Base-by-base conservation (phyloP, 2,888 invertebrate genomes). In the Meiosimyza decipiens region DNA sequence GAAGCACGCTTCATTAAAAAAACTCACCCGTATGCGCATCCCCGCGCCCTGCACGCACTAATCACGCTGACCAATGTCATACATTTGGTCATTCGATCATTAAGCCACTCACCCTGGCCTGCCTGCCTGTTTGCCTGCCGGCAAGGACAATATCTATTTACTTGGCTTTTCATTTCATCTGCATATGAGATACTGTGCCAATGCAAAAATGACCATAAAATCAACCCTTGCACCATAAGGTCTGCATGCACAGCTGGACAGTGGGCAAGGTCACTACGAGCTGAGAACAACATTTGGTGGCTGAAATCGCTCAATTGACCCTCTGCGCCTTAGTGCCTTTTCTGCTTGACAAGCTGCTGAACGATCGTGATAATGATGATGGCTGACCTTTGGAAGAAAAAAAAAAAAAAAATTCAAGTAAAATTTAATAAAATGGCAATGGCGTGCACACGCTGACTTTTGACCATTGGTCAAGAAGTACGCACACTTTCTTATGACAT, bases 351-450 rank as follows among this genome's bases (percentile, higher is more conserved):
- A 62, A 40, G 71, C 68, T 60, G 60, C 70, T 62, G 79, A 79
- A 84, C 81, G 81, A 83, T 80, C 81, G 80, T 82, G 85, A 82
- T 84, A 84, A 84, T 84, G 80, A 83, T 79, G 80, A 81, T 82
- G 80, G 83, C 85, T 85, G 84, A 85, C 84, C 84, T 83, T 78
- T 79, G 64, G 62, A 68, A 65, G 72, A 28, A 28, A 28, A 4
- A 28, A 28, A 28, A 28, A 28, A 28, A 28, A 28, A 4, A 28
- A 71, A 75, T n/a, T 50, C 11, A 50, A 12, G 50, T 15, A 59
- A 64, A 65, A 69, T 57, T 74, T 72, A 63, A 51, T 63, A 82
- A 84, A 84, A 85, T 85, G 84, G 85, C 77, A 80, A 71, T 67
- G 52, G 64, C 71, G 68, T 63, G 73, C 67, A 64, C 75, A 77